Evolutionary conservation across 2,797 vertebrate genomes (phyloP), one percentile per base, ranked within the genome.

Genomic region (Neoniphon sammara): DNA sequence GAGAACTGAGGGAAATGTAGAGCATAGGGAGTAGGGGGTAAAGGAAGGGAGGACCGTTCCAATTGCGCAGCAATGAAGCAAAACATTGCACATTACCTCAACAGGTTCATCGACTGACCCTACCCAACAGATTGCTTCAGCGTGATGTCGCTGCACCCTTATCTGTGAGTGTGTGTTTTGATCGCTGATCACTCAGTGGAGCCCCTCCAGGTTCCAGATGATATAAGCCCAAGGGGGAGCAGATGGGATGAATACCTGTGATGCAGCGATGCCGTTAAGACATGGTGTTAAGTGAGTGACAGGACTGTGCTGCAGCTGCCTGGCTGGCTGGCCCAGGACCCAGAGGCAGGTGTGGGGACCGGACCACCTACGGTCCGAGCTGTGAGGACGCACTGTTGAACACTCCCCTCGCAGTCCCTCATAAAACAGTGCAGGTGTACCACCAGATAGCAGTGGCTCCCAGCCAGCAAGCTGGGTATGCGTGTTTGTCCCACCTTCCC

Each of bases 351-450:
- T 91, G 91, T 89, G 88, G 78, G 46, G 74, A 79, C 34, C 7
- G 53, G 90, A 89, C 90, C 91, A 91, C 91, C 91, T 86, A 90
- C 81, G 44, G 46, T 73, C 49, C 57, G 18, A 65, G 62, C 69
- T 79, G 68, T 78, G 85, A 76, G 67, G 85, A 93, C 72, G 54
- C 55, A 44, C 44, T 66, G 50, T 82, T 89, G 75, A 82, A 81
- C 88, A 88, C 66, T 57, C n/a, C 42, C 66, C 61, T 85, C 72
- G 52, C 68, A 17, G 39, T 86, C 85, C 76, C 84, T 88, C 77
- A 90, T 88, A 87, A 68, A 91, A 92, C 75, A 6, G 79, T 54
- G 87, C 84, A 92, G 92, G 90, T 93, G 91, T 76, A 84, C 67
- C 72, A 63, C 50, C 63, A 57, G 68, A 72, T 17, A 73, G 53